A percentile compares a stretch with the other conserved stretches of the same genome.
These are phyloP conservation scores for Microchrysa polita DNA, from an alignment of 2,888 invertebrate genomes.

Conservation along the genomic window DNA sequence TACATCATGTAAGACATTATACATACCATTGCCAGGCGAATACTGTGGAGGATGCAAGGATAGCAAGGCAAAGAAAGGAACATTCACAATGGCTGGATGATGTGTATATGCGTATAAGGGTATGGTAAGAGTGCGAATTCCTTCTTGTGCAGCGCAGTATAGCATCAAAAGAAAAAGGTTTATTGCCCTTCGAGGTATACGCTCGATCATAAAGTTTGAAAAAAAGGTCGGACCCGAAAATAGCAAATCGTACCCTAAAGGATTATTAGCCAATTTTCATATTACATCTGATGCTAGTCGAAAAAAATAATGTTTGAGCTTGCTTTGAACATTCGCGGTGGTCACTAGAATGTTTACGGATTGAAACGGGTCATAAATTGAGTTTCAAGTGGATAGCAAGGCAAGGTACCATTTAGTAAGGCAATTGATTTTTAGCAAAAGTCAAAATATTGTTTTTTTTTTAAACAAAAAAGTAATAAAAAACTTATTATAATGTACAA, in stretches of 20 bases:
- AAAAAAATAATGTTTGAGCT: background rate
- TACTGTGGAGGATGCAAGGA: too few species aligned
- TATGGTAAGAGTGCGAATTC: too few species aligned
- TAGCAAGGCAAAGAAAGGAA: too few species aligned
- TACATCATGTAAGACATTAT: conserved; percentile 31
- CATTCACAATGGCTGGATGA: background rate
- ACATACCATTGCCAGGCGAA: conserved; percentile 2
- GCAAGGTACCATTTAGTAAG: too few species aligned
- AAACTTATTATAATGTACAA: too few species aligned
- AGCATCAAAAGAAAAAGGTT: conserved; percentile 24
- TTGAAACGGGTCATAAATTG: too few species aligned
- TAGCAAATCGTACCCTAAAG: conserved; percentile 36
- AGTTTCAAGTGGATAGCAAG: too few species aligned
- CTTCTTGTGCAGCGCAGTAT: background rate
- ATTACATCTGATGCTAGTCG: conserved; percentile 30
- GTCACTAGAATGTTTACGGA: too few species aligned
- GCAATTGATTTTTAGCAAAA: too few species aligned
- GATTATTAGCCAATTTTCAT: conserved; percentile 39
- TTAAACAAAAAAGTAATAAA: too few species aligned
- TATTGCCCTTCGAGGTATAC: conserved; percentile 20
- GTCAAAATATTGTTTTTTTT: too few species aligned
- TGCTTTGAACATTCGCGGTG: background rate
- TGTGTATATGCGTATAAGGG: background rate
- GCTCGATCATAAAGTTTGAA: conserved; percentile 32
- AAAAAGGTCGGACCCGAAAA: conserved; percentile 37